Evolutionary conservation across 2,113 vertebrate species (phyloP).

Genomic region (Hylia prasina): DNA sequence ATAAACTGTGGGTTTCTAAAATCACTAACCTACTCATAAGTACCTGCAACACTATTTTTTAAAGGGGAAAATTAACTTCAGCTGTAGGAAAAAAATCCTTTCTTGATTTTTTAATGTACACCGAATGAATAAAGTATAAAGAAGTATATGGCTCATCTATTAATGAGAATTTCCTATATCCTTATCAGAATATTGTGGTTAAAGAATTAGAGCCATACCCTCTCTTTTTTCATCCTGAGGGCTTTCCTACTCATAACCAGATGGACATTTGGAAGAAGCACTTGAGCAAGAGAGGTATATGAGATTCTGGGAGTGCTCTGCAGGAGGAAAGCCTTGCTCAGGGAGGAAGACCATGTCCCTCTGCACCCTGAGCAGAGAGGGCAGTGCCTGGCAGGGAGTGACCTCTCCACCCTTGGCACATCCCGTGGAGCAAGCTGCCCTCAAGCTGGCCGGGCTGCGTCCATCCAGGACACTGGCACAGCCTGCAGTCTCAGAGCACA

Average conservation of each 20-base stretch:
- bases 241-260: constrained; percentile 1
- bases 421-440: fast-evolving
- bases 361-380: neutral
- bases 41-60: neutral
- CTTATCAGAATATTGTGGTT: constrained; percentile 17
- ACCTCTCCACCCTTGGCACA: neutral
- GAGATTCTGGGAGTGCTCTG: neutral
- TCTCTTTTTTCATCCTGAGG: neutral
- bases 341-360: neutral
- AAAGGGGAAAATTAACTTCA: neutral
- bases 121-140: neutral
- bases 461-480: neutral
- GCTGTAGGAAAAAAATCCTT: neutral
- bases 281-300: neutral
- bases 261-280: neutral
- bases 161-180: neutral
- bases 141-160: neutral
- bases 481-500: neutral
- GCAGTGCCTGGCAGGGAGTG: fast-evolving
- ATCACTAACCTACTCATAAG: neutral
- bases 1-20: neutral
- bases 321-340: neutral
- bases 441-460: fast-evolving
- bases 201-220: neutral
- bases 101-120: neutral